These are phyloP conservation scores for Proteles cristata DNA, from an alignment of 2,113 vertebrate genomes.

Conservation along the genomic window DNA sequence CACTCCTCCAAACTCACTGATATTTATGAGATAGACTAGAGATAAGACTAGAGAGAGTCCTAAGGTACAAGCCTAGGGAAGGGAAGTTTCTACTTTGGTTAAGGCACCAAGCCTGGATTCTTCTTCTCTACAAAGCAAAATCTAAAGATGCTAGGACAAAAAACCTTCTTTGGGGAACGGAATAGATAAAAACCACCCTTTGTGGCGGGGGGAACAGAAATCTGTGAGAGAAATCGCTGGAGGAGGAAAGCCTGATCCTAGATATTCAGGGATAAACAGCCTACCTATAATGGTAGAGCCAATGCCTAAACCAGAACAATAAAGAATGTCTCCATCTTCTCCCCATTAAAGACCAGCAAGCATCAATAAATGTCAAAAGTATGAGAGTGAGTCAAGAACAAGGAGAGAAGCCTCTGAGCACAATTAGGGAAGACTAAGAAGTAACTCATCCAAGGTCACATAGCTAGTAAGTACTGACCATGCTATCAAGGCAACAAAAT, in stretches of 20 bases:
- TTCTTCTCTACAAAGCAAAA: neutral
- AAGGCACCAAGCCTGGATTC: neutral
- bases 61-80: neutral
- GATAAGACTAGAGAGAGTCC: neutral
- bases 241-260: neutral
- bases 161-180: neutral
- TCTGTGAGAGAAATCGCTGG: neutral
- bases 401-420: neutral
- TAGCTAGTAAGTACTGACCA: neutral
- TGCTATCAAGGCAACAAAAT: conserved; percentile 4
- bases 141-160: neutral
- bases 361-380: neutral
- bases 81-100: neutral
- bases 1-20: neutral
- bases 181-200: neutral
- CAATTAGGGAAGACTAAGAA: neutral
- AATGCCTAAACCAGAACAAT: neutral
- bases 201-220: neutral
- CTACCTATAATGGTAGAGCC: neutral
- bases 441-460: neutral
- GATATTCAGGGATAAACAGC: neutral
- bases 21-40: neutral
- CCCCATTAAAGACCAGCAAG: neutral
- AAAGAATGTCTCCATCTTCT: neutral
- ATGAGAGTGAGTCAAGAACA: neutral